phyloP scores from a whole-genome alignment of 2,113 vertebrate genomes.

The Ranitomeya variabilis region DNA sequence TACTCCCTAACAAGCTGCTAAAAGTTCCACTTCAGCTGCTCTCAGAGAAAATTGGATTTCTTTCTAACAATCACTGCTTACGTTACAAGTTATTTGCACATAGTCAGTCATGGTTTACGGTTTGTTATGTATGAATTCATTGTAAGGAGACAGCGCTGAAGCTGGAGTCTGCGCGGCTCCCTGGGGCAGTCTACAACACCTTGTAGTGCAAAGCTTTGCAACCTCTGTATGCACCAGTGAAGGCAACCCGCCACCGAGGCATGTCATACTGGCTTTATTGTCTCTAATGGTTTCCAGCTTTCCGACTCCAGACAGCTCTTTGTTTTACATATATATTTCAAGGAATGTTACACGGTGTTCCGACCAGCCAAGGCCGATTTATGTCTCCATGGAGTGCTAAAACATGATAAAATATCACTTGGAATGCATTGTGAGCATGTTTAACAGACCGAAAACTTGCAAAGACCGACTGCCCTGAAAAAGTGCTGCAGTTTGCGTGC shows the following conservation, averaged over 20 bases:
- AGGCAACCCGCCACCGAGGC: conserved; percentile 4
- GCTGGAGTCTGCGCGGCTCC: not conserved
- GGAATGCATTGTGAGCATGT: conserved; percentile 1
- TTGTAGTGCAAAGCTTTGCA: conserved; percentile 36
- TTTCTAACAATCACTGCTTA: conserved; percentile 23
- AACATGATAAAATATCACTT: conserved; percentile 26
- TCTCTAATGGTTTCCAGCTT: conserved; percentile 34
- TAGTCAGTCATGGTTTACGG: conserved; percentile 26
- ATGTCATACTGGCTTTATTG: conserved; percentile 4
- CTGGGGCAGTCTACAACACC: conserved; percentile 34
- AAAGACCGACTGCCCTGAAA: not conserved
- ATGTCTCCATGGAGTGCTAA: conserved; percentile 4
- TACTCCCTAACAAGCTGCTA: conserved; percentile 34
- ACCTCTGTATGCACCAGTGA: conserved; percentile 33
- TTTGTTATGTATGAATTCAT: conserved; percentile 41
- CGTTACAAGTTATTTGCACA: conserved; percentile 31
- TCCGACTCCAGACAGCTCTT: conserved; percentile 10
- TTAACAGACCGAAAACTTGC: conserved; percentile 29
- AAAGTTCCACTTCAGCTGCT: conserved; percentile 48
- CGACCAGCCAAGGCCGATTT: conserved; percentile 12
- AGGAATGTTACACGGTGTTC: conserved; percentile 25
- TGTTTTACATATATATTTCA: conserved; percentile 27
- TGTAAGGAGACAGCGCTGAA: conserved; percentile 20
- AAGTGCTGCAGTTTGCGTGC: not conserved
- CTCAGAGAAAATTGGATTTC: conserved; percentile 37